Evolutionary conservation across 1,140 invertebrate genomes (phyloP).

Genomic region (Centruroides sculpturatus): DNA sequence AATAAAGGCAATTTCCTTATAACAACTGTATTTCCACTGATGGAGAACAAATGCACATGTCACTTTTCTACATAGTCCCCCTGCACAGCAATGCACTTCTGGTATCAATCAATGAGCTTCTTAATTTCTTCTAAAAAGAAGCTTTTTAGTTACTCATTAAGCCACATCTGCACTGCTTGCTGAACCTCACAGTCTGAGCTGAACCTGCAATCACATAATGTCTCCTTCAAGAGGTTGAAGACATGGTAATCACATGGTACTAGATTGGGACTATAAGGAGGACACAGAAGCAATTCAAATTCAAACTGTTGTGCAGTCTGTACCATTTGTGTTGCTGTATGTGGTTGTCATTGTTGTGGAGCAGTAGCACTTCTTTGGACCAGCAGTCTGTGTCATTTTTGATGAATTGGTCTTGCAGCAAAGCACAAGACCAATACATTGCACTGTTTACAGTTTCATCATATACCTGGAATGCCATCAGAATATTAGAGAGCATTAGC

Average conservation of each 20-base stretch:
- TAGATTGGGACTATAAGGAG: background rate
- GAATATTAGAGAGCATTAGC: background rate
- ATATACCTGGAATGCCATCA: background rate
- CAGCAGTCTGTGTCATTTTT: background rate
- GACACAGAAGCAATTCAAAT: background rate
- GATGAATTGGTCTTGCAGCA: background rate
- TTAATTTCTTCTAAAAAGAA: background rate
- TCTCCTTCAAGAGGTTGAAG: background rate
- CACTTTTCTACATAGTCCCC: background rate
- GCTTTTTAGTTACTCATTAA: background rate
- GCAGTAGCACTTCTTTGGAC: background rate
- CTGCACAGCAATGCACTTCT: background rate
- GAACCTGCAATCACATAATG: background rate
- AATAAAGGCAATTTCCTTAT: background rate
- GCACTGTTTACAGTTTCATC: background rate
- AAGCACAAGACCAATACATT: background rate
- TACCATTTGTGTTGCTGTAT: background rate
- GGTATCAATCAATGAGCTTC: background rate
- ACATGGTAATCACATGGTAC: background rate
- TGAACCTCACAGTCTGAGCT: background rate
- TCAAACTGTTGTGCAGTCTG: background rate
- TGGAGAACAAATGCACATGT: background rate
- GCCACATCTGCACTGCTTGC: background rate
- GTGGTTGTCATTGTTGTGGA: background rate
- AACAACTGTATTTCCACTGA: background rate